A percentile compares a stretch with the other conserved stretches of the same genome.
These are phyloP conservation scores for Gymnodraco acuticeps DNA, from an alignment of 2,797 vertebrate species.

Conservation along the genomic window DNA sequence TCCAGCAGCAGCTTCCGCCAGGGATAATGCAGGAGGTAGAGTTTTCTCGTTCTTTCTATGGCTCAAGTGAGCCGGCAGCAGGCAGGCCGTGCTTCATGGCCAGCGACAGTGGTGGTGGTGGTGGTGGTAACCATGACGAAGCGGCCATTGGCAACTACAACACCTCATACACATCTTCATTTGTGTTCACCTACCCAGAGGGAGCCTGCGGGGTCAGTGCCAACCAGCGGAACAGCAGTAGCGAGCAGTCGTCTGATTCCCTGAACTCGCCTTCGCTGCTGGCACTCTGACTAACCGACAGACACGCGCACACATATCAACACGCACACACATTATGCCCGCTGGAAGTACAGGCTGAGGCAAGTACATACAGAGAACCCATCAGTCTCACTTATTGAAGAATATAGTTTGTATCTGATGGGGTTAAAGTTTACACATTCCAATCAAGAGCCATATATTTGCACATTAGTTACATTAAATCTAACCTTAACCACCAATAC, in stretches of 20 bases:
- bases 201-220: constrained; percentile 94
- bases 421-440: constrained; percentile 62
- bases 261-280: constrained; percentile 98
- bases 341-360: constrained; percentile 65
- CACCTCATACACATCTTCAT: constrained; percentile 98
- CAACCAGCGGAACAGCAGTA: constrained; percentile 97
- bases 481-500: constrained; percentile 24
- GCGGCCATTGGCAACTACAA: constrained; percentile 87
- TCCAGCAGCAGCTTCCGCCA: constrained; percentile 82
- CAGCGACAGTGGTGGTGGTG: constrained; percentile 79
- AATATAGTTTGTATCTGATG: constrained; percentile 51
- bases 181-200: constrained; percentile 99
- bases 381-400: constrained; percentile 57
- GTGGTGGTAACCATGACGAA: constrained; percentile 82
- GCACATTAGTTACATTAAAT: constrained; percentile 45
- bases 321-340: constrained; percentile 52
- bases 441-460: constrained; percentile 64
- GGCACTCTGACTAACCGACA: constrained; percentile 90
- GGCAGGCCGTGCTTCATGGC: constrained; percentile 89
- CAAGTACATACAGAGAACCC: constrained; percentile 45
- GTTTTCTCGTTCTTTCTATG: constrained; percentile 96
- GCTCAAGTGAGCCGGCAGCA: constrained; percentile 88
- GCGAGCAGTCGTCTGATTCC: constrained; percentile 97
- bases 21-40: constrained; percentile 93
- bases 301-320: constrained; percentile 59